Evolutionary conservation across 2,797 vertebrate genomes (phyloP).

Genomic region (Anisognathus igniventris): DNA sequence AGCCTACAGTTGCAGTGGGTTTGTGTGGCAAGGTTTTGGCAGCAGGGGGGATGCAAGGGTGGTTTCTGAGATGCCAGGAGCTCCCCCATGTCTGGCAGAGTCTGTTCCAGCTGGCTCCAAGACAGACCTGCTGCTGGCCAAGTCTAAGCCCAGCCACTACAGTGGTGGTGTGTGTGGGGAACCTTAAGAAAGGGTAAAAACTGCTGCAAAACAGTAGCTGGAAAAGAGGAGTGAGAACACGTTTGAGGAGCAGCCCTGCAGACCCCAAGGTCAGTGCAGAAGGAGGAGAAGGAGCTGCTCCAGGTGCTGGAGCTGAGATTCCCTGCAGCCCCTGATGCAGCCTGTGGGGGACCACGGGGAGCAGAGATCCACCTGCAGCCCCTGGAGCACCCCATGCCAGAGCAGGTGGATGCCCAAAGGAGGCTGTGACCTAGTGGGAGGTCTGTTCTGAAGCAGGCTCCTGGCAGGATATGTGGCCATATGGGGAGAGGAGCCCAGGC

Average conservation of each 20-base stretch:
- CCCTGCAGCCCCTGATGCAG: fast-evolving
- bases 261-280: neutral
- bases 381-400: neutral
- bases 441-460: neutral
- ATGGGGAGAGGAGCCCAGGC: neutral
- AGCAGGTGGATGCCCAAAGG: neutral
- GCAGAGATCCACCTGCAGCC: neutral
- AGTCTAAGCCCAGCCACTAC: neutral
- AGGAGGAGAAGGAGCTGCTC: neutral
- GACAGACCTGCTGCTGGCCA: fast-evolving
- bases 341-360: fast-evolving
- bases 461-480: neutral
- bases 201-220: neutral
- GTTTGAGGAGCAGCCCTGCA: neutral
- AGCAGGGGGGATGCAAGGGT: neutral
- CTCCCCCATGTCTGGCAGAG: fast-evolving
- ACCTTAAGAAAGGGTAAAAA: neutral
- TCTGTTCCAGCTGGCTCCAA: neutral
- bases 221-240: neutral
- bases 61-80: neutral
- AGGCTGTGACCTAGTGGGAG: neutral
- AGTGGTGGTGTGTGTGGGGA: fast-evolving
- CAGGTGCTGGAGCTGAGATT: fast-evolving
- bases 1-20: neutral
- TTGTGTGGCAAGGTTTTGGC: neutral